These are phyloP conservation scores for Nycticryphes semicollaris DNA, from an alignment of 2,113 vertebrate genomes.

Conservation along the genomic window DNA sequence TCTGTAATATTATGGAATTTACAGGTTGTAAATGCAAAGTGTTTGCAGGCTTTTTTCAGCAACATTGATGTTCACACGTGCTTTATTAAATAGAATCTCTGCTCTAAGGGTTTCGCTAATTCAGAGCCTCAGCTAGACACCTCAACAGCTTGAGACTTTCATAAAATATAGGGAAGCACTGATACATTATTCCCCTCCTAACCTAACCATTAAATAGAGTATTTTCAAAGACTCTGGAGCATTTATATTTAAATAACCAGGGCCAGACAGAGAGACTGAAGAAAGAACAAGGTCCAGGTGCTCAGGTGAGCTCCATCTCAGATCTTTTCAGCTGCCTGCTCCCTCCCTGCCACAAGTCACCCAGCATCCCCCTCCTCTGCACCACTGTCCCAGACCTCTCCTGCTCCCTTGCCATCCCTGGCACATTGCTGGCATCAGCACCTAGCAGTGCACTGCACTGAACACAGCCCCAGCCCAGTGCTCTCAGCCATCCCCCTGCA, in stretches of 20 bases:
- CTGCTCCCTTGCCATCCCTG: too few relatives aligned
- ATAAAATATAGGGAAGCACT: background rate
- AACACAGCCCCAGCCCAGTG: fast-evolving
- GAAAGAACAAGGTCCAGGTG: background rate
- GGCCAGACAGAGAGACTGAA: background rate
- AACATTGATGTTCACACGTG: background rate
- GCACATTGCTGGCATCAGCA: fast-evolving
- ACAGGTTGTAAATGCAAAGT: background rate
- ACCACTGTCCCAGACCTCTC: background rate
- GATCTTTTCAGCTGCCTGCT: background rate
- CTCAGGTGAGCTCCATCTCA: background rate
- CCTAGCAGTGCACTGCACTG: fast-evolving
- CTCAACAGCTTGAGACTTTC: background rate
- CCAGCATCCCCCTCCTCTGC: background rate
- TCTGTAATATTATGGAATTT: background rate
- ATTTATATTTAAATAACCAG: background rate
- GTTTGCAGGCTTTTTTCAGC: background rate
- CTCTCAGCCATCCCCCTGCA: background rate
- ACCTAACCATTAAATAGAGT: background rate
- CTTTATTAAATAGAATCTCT: background rate
- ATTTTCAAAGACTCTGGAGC: background rate
- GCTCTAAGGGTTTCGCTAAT: background rate
- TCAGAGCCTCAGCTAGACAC: background rate
- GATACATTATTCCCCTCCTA: background rate
- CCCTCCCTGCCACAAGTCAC: background rate